Percentiles rank a stretch among this genome's conserved stretches.
phyloP scores from a whole-genome alignment of 2,797 vertebrate species.

The Helostoma temminkii region DNA sequence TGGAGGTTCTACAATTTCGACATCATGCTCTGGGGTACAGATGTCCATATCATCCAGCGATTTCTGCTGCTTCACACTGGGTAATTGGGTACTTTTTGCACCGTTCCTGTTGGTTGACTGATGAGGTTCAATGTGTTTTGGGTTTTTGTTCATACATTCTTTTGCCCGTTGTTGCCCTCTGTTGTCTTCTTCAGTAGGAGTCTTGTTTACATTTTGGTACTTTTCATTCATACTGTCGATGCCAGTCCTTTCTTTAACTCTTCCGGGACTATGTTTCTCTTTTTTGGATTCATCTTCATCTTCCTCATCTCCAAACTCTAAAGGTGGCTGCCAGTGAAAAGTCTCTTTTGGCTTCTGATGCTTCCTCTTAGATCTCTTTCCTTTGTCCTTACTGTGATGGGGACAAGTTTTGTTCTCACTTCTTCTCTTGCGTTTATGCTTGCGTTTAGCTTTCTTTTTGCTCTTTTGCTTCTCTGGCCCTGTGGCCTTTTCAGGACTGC shows the following conservation, averaged over 20 bases:
- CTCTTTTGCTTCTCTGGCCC: conserved; percentile 74
- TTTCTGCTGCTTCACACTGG: conserved; percentile 70
- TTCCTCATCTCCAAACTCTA: conserved; percentile 96
- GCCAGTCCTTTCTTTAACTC: conserved; percentile 45
- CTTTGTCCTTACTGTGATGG: conserved; percentile 86
- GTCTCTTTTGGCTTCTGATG: conserved; percentile 90
- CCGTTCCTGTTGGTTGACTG: conserved; percentile 57
- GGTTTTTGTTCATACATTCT: conserved; percentile 48
- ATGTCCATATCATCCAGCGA: conserved; percentile 91
- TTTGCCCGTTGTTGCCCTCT: conserved; percentile 42
- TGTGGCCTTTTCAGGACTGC: conserved; percentile 67
- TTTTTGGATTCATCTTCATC: conserved; percentile 86
- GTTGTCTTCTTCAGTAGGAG: conserved; percentile 57
- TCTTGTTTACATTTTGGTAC: conserved; percentile 60
- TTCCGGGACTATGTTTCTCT: conserved; percentile 69
- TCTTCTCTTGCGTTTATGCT: conserved; percentile 86
- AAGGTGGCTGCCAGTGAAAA: conserved; percentile 97
- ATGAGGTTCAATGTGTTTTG: conserved; percentile 59
- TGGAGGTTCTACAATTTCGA: conserved; percentile 68
- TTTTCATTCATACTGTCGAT: conserved; percentile 59
- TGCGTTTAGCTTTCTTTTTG: conserved; percentile 88
- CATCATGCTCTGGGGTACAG: conserved; percentile 88
- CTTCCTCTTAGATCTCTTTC: conserved; percentile 92
- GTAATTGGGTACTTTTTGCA: conserved; percentile 36
- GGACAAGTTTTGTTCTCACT: conserved; percentile 77